A percentile compares a stretch with the other conserved stretches of the same genome.
phyloP scores from a whole-genome alignment of 2,797 vertebrate genomes.

The Pangasius mekongensis region DNA sequence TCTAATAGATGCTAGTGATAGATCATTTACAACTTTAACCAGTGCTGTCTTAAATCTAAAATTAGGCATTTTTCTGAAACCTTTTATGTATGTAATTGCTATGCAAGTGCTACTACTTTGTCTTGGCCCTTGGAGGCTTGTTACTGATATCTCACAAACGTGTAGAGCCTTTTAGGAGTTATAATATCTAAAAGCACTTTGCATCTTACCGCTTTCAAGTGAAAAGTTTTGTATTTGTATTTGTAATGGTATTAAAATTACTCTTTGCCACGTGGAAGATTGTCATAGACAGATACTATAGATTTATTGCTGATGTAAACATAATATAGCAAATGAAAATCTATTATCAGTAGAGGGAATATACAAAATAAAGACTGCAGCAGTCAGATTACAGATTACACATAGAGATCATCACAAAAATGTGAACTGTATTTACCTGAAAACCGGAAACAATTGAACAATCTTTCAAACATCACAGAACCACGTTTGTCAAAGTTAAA shows the following conservation, averaged over 20 bases:
- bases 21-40: background rate
- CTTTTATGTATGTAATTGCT: background rate
- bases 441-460: background rate
- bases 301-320: conserved; percentile 1
- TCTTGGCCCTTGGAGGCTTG: background rate
- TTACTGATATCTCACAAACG: background rate
- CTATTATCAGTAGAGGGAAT: background rate
- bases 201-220: background rate
- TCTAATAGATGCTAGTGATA: background rate
- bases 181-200: background rate
- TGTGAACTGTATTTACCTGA: background rate
- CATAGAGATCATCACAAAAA: background rate
- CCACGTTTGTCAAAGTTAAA: background rate
- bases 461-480: conserved; percentile 13
- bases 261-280: background rate
- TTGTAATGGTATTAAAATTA: background rate
- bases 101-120: background rate
- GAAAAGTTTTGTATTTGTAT: background rate
- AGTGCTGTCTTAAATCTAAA: background rate
- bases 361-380: background rate
- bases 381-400: background rate
- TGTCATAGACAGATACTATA: background rate
- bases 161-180: background rate
- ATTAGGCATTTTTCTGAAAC: background rate
- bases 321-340: background rate